phyloP scores from a whole-genome alignment of 2,888 invertebrate genomes.

The Nycteola revayana region DNA sequence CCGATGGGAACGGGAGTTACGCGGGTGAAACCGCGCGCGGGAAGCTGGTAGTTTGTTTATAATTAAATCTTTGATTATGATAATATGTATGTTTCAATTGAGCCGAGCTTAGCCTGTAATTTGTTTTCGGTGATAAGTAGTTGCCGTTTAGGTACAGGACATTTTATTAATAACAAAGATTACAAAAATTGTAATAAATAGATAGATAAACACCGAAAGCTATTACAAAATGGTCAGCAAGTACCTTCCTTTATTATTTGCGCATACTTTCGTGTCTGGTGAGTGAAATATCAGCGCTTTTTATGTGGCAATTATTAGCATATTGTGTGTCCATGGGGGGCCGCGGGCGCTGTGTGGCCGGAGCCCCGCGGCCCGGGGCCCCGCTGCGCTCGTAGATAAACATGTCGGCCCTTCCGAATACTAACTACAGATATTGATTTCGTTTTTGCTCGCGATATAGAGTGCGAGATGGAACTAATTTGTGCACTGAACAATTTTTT shows the following conservation, averaged over 20 bases:
- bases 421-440: constrained; percentile 34
- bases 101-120: too few species aligned
- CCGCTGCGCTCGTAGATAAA: constrained; percentile 54
- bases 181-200: too few species aligned
- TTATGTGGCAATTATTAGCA: constrained; percentile 55
- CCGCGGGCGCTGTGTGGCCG: constrained; percentile 28
- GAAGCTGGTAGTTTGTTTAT: too few species aligned
- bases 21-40: too few species aligned
- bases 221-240: constrained; percentile 4
- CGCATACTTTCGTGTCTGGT: constrained; percentile 7
- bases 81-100: too few species aligned
- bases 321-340: constrained; percentile 43
- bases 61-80: too few species aligned
- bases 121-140: too few species aligned
- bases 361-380: constrained; percentile 32
- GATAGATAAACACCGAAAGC: too few species aligned
- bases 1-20: too few species aligned
- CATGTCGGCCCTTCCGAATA: constrained; percentile 45
- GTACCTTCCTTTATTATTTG: constrained; percentile 7
- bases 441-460: constrained; percentile 30
- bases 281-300: constrained; percentile 43
- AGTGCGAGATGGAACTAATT: constrained; percentile 26
- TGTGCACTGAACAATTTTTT: constrained; percentile 15
- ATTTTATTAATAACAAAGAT: too few species aligned
- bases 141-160: too few species aligned